These are phyloP conservation scores for Enteromius trimaculatus DNA, from an alignment of 2,797 vertebrate genomes.

Conservation along the genomic window DNA sequence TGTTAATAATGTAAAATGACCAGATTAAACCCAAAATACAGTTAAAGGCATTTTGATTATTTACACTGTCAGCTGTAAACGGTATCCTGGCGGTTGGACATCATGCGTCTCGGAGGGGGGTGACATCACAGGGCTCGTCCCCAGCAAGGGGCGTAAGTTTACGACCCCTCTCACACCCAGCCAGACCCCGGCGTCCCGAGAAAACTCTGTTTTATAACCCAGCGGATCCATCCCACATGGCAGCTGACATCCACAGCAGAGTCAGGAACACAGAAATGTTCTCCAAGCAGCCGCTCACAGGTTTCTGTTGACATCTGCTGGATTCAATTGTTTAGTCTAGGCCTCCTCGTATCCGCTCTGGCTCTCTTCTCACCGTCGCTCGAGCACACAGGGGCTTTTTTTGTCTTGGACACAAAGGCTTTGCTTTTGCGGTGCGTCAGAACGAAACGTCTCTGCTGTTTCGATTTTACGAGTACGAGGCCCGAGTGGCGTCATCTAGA, in stretches of 20 bases:
- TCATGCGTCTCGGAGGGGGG: constrained; percentile 10
- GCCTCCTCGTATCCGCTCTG: constrained; percentile 64
- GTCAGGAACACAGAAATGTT: constrained; percentile 58
- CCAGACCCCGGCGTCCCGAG: constrained; percentile 49
- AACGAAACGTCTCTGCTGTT: constrained; percentile 51
- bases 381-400: constrained; percentile 9
- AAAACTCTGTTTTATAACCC: constrained; percentile 39
- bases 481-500: constrained; percentile 60
- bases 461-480: constrained; percentile 46
- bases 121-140: background rate
- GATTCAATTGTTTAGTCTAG: constrained; percentile 77
- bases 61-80: background rate
- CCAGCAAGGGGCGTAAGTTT: constrained; percentile 63
- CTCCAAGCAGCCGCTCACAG: constrained; percentile 59
- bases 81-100: background rate
- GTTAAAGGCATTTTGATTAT: background rate
- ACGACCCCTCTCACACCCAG: constrained; percentile 63
- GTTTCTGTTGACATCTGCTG: constrained; percentile 64
- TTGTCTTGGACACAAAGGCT: constrained; percentile 7
- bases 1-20: too few species aligned
- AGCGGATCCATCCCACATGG: constrained; percentile 70
- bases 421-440: constrained; percentile 29
- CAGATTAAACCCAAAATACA: too few species aligned
- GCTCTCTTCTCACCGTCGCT: constrained; percentile 40
- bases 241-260: constrained; percentile 68